A percentile compares a stretch with the other conserved stretches of the same genome.
These are phyloP conservation scores for Halichondria panicea DNA, from an alignment of 37 sponge, comb jelly and placozoan genomes.

Conservation along the genomic window DNA sequence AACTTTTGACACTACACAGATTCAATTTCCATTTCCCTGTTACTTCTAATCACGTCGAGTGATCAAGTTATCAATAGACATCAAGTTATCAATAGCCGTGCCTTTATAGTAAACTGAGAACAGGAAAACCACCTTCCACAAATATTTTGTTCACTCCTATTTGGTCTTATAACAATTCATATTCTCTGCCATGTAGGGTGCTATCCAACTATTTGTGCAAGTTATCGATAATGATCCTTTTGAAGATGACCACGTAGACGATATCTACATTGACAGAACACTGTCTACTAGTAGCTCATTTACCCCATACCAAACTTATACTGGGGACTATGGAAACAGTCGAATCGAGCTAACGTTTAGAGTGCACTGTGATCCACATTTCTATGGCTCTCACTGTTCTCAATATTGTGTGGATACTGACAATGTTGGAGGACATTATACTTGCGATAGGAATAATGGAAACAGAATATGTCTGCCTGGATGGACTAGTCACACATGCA, in stretches of 20 bases:
- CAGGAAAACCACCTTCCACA: neutral
- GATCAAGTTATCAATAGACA: too few species aligned
- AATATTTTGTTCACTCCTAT: neutral
- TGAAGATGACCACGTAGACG: slow-evolving; percentile 1
- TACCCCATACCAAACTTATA: neutral
- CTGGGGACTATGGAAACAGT: neutral
- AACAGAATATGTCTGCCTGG: slow-evolving; percentile 1
- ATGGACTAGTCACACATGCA: too few species aligned
- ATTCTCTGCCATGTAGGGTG: neutral
- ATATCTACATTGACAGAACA: slow-evolving; percentile 5
- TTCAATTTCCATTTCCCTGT: too few species aligned
- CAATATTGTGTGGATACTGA: neutral
- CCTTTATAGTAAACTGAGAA: too few species aligned
- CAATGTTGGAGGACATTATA: neutral
- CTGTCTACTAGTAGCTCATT: neutral
- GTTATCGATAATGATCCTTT: too few species aligned
- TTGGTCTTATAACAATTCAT: too few species aligned
- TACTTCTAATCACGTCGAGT: too few species aligned
- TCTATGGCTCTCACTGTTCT: slow-evolving; percentile 2
- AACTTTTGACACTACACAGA: too few species aligned
- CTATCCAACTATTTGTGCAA: neutral
- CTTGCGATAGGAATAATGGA: neutral
- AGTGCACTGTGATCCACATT: slow-evolving; percentile 1
- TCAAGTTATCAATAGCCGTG: too few species aligned
- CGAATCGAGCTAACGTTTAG: neutral